Conservation (phyloP, 2,113 vertebrate genomes). For the Bambusicola thoracicus region DNA sequence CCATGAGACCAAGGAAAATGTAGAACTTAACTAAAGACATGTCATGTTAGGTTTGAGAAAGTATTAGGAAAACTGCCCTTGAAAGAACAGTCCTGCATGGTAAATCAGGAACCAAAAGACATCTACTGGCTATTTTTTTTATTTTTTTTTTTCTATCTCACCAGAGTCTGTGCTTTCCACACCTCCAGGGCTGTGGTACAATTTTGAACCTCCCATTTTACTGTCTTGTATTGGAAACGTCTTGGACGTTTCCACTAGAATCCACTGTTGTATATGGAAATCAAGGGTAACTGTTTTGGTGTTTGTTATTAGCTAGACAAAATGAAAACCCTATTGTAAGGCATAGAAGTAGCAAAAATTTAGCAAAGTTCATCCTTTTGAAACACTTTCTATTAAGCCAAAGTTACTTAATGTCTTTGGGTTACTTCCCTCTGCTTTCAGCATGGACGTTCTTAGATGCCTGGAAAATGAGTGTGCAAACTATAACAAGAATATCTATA, state of each 20-base stretch:
- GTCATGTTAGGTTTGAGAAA: not conserved
- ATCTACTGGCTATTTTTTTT: not conserved
- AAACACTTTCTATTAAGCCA: constrained; percentile 3
- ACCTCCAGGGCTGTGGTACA: not conserved
- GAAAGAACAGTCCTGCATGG: not conserved
- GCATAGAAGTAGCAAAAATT: not conserved
- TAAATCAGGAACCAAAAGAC: not conserved
- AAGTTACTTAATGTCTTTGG: constrained; percentile 38
- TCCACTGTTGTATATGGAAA: not conserved
- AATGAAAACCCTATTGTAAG: constrained; percentile 6
- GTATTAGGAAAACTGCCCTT: not conserved
- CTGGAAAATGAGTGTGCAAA: constrained; percentile 17
- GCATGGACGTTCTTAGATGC: constrained; percentile 26
- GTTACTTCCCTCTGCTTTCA: constrained; percentile 32
- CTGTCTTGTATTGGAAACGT: not conserved
- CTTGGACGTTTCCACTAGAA: not conserved
- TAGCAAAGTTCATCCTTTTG: constrained; percentile 2
- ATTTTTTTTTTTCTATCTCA: not conserved
- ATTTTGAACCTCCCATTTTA: not conserved
- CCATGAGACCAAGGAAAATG: not conserved
- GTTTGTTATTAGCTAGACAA: constrained; percentile 37
- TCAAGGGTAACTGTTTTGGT: constrained; percentile 1
- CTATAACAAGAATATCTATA: constrained; percentile 31
- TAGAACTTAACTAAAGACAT: not conserved
- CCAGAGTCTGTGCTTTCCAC: not conserved